phyloP scores from a whole-genome alignment of 2,797 vertebrate genomes.

The Decapterus maruadsi region DNA sequence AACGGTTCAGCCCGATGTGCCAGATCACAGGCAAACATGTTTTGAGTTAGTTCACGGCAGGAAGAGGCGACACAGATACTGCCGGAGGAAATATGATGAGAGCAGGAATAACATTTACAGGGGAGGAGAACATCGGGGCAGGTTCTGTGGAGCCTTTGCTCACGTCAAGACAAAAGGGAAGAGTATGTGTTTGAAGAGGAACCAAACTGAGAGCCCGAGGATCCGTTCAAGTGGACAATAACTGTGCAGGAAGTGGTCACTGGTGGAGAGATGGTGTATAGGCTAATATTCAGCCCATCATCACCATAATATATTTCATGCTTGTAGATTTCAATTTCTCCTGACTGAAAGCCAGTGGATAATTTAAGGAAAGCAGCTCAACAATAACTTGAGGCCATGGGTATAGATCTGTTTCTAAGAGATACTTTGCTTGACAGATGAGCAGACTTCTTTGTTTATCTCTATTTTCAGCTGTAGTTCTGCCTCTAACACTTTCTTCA shows the following conservation, averaged over 20 bases:
- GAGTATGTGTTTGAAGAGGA: constrained; percentile 59
- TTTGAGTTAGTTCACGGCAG: constrained; percentile 80
- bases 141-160: constrained; percentile 39
- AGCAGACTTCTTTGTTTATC: neutral
- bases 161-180: constrained; percentile 49
- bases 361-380: neutral
- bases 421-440: neutral
- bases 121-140: constrained; percentile 50
- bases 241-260: constrained; percentile 40
- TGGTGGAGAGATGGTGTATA: too few species aligned
- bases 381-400: neutral
- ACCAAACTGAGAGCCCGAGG: constrained; percentile 37
- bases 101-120: constrained; percentile 69
- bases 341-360: neutral
- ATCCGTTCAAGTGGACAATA: constrained; percentile 38
- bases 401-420: neutral
- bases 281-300: neutral
- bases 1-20: constrained; percentile 32
- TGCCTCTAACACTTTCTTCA: neutral
- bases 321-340: too few species aligned
- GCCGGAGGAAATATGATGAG: constrained; percentile 74
- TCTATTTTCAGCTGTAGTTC: neutral
- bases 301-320: neutral
- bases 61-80: constrained; percentile 73
- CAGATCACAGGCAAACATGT: constrained; percentile 75